Evolutionary conservation across 2,797 vertebrate species (phyloP).

Genomic region (Dipus sagitta): DNA sequence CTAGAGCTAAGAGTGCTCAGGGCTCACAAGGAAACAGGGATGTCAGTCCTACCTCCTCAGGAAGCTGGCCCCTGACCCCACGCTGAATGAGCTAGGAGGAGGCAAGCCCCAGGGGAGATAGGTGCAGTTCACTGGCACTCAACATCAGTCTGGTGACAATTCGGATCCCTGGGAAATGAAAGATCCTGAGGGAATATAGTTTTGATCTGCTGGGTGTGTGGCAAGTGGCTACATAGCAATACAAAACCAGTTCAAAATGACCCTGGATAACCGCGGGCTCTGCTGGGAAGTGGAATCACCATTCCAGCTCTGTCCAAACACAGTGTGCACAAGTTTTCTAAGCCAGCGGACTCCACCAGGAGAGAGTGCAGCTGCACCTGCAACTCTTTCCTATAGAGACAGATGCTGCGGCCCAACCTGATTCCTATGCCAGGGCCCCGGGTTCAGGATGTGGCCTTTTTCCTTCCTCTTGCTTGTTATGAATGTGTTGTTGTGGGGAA

Average conservation of each 20-base stretch:
- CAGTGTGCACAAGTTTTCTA: slow-evolving; percentile 68
- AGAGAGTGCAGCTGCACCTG: neutral
- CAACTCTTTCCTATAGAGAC: fast-evolving
- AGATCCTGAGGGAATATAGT: neutral
- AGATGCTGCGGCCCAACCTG: no score
- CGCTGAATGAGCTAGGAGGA: neutral
- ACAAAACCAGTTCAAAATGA: neutral
- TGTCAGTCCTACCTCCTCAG: neutral
- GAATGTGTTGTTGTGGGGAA: neutral
- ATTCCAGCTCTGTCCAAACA: slow-evolving; percentile 51
- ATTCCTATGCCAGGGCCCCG: neutral
- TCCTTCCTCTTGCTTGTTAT: neutral
- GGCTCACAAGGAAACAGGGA: neutral
- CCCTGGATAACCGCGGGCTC: neutral
- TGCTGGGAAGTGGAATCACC: neutral
- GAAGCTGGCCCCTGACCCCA: neutral
- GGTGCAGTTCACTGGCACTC: neutral
- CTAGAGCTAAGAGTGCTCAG: neutral
- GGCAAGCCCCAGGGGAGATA: neutral
- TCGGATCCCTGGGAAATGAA: neutral
- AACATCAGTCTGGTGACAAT: neutral
- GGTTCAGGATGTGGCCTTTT: neutral
- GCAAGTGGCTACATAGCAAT: neutral
- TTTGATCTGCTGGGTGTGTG: neutral
- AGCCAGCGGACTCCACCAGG: neutral